Conservation (phyloP, 2,113 vertebrate genomes). For the Varanus salvator region DNA sequence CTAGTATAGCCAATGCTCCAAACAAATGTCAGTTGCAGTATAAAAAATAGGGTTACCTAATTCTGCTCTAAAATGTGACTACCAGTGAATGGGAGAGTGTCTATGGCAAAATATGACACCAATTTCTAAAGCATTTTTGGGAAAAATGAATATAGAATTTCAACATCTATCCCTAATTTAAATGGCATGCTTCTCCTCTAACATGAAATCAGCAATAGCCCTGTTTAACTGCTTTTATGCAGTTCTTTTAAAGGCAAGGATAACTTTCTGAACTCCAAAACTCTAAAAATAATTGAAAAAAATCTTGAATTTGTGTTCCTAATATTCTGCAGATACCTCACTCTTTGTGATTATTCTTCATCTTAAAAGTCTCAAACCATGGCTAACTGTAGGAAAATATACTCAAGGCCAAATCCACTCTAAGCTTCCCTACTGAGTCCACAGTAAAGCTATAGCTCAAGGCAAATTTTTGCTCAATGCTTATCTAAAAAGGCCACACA, state of each 20-base stretch:
- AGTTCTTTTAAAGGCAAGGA: not conserved
- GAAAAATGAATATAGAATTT: not conserved
- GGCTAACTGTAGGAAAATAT: not conserved
- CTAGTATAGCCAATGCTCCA: too few species aligned
- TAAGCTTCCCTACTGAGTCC: not conserved
- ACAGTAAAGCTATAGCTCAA: not conserved
- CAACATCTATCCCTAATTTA: not conserved
- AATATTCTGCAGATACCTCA: not conserved
- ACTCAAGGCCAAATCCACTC: conserved; percentile 1
- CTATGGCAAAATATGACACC: not conserved
- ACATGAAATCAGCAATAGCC: not conserved
- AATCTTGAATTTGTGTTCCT: not conserved
- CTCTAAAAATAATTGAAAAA: not conserved
- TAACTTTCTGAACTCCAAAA: not conserved
- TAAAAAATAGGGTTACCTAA: too few species aligned
- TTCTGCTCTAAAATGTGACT: not conserved
- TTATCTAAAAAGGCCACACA: conserved; percentile 12
- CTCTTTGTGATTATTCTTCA: not conserved
- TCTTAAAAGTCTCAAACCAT: not conserved
- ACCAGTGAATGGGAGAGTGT: not conserved
- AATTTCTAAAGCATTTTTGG: too few species aligned
- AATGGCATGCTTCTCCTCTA: not conserved
- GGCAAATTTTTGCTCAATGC: not conserved
- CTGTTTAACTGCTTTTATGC: not conserved
- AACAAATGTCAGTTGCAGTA: too few species aligned